Evolutionary conservation across 2,113 vertebrate genomes (phyloP), one percentile per base, ranked within the genome.

Genomic region (Gila orcuttii): DNA sequence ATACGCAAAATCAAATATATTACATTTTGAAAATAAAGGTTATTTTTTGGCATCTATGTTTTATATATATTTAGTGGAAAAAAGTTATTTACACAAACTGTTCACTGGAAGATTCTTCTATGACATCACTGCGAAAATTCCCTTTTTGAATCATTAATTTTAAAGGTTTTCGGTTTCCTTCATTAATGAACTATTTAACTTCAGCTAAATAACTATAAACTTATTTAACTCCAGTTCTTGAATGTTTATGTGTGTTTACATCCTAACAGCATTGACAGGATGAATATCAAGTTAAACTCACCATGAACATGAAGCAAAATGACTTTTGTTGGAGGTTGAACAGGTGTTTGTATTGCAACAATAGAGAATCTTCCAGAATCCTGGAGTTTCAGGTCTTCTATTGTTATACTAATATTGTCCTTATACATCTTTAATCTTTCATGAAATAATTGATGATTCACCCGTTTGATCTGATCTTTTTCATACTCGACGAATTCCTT

Each of bases 381-480:
- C 17, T 81, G 2, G 2, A 60, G 31, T 57, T 47, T 89, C 64
- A 94, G 81, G 0, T 52, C 0, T 36, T 0, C 86, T 7, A 94
- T 0, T 33, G 77, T 92, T 86, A 93, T 66, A 89, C 39, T 88
- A 0, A 89, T 85, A 84, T 33, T 59, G 25, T 0, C 5, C 0
- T 0, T 0, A 74, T 91, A 85, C 2, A 87, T 4, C 0, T 69
- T 0, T 23, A 86, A 2, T 83, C 91, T 90, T 57, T 0, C n/a
- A 0, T 2, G 0, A 39, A 92, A 92, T 25, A 10, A 68, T 0
- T 15, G 0, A 12, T 2, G 0, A 0, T 0, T 31, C 0, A 28
- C 1, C 15, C 0, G 0, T n/a, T 0, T 0, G 3, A 17, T 0
- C 4, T 0, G 0, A 10, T 0, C 0, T 0, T 0, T 0, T 2